phyloP scores from a whole-genome alignment of 2,113 vertebrate species.

The Zosterops hypoxanthus region DNA sequence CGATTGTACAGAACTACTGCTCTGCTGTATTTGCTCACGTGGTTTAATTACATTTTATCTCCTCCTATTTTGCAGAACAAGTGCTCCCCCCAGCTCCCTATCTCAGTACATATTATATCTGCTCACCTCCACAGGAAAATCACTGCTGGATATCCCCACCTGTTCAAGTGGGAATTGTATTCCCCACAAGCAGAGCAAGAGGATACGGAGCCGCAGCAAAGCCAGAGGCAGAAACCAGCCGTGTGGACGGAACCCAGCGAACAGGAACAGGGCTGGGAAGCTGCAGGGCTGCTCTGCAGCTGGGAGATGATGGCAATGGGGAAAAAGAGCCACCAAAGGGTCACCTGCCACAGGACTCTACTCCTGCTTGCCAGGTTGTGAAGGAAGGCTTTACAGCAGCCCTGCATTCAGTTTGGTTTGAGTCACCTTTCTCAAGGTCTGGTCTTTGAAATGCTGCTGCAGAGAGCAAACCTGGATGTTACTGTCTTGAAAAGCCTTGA shows the following conservation, averaged over 20 bases:
- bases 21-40: not conserved
- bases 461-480: not conserved
- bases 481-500: not conserved
- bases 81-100: not conserved
- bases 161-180: not conserved
- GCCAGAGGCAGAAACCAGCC: not conserved
- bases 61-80: not conserved
- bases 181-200: not conserved
- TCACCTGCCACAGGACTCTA: not conserved
- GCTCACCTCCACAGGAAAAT: not conserved
- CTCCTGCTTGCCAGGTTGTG: fast-evolving
- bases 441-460: not conserved
- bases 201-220: fast-evolving
- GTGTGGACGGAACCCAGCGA: fast-evolving
- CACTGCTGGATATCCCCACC: not conserved
- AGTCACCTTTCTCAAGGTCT: not conserved
- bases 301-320: not conserved
- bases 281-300: not conserved
- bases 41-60: not conserved
- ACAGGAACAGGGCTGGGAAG: not conserved
- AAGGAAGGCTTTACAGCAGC: not conserved
- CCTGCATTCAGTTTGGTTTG: not conserved
- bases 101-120: not conserved
- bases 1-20: not conserved
- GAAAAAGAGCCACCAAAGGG: not conserved